A percentile compares a stretch with the other conserved stretches of the same genome.
Conservation (phyloP, 2,797 vertebrate genomes). For the Pangasius mekongensis region DNA sequence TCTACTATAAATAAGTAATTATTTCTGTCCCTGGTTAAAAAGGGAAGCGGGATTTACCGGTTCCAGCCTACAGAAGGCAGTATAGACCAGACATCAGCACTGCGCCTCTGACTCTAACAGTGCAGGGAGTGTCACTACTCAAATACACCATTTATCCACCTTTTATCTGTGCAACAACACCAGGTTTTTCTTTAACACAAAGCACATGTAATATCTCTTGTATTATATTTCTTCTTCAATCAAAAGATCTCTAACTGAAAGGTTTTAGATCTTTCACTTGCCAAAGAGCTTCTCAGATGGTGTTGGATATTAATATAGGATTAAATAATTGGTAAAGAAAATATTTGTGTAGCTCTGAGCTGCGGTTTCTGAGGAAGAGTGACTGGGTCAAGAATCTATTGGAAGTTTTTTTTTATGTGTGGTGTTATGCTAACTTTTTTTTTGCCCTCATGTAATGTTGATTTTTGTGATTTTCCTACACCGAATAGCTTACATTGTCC, state of each 20-base stretch:
- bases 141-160: too few species aligned
- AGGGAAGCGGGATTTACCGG: not conserved
- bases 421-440: not conserved
- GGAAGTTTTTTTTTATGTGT: not conserved
- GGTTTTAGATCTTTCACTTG: not conserved
- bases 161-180: not conserved
- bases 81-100: not conserved
- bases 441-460: not conserved
- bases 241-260: not conserved
- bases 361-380: not conserved
- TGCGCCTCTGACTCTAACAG: not conserved
- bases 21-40: not conserved
- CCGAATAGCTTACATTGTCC: not conserved
- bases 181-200: not conserved
- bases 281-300: not conserved
- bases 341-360: not conserved
- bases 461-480: not conserved
- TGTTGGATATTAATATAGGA: not conserved
- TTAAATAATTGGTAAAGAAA: not conserved
- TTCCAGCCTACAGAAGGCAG: not conserved
- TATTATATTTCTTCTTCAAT: not conserved
- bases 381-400: not conserved
- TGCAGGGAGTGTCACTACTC: not conserved
- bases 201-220: not conserved
- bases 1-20: not conserved